Conservation (phyloP, 2,797 vertebrate species). For the Dipus sagitta region DNA sequence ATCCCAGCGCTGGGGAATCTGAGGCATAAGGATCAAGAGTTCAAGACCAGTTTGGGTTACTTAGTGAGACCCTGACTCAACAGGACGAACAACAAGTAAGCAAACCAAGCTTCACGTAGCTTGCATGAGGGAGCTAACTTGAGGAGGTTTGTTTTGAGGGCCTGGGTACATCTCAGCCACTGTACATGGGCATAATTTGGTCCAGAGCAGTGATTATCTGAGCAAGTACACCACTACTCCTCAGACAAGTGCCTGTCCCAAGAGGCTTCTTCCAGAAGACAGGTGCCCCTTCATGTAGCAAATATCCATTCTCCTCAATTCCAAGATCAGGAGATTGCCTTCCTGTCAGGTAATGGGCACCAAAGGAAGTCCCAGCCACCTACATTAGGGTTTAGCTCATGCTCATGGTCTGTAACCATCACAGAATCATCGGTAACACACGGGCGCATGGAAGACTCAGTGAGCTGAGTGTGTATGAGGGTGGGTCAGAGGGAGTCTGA, state of each 20-base stretch:
- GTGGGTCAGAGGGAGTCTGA: neutral
- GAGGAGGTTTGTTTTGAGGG: no score
- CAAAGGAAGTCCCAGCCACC: neutral
- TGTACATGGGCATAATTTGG: accelerated
- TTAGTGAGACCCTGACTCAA: neutral
- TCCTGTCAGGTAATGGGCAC: neutral
- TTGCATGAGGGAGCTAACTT: neutral
- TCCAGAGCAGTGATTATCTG: neutral
- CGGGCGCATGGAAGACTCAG: accelerated
- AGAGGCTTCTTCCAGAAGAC: neutral
- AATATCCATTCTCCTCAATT: neutral
- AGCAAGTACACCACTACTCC: neutral
- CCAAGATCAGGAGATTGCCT: neutral
- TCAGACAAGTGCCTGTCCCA: no score
- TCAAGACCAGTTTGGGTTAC: neutral
- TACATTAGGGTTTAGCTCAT: neutral
- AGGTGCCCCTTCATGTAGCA: neutral
- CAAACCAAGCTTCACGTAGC: neutral
- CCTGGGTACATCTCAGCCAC: neutral
- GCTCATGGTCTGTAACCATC: neutral
- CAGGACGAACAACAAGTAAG: neutral
- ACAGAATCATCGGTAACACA: neutral
- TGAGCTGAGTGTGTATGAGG: accelerated
- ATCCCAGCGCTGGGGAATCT: neutral
- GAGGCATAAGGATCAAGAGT: neutral